Base-by-base conservation (phyloP, 2,113 vertebrate genomes). In the Chelonoidis abingdonii region DNA sequence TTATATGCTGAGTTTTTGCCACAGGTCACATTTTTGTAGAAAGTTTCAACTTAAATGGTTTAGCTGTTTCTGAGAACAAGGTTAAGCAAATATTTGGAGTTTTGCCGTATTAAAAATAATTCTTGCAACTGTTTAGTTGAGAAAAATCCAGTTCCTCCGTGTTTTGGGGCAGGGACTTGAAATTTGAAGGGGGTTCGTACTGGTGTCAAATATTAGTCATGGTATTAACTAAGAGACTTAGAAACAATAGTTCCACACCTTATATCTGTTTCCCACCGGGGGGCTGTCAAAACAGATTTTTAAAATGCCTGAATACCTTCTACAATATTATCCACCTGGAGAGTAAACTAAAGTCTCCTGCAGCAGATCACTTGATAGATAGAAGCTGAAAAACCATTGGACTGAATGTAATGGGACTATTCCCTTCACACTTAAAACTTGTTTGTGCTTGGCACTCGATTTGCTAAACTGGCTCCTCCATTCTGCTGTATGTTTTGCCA, bases 281-380 rank as follows among this genome's bases (percentile, higher is more conserved):
- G 90, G 25, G 92, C 95, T 97, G 93, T 97, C 95, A 95, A 93
- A 97, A 91, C 89, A 88, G 96, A 92, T 89, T 95, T 80, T 69
- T 72, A 95, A 94, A 97, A 92, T 88, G 94, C 87, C 85, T 94
- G 87, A 96, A 78, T 62, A 0, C 93, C 88, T 90, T 49, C 56
- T 96, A 95, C 95, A 95, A 96, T 95, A 87, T 93, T 95, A 97
- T 97, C 96, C 93, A 97, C 94, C 96, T 97, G 96, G 96, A 89
- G 96, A 97, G 86, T 95, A 91, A 89, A 94, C 0, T 24, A 49
- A 92, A 96, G 81, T 97, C 94, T 96, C 94, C 94, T 96, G 96
- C 12, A 87, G 95, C 95, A 97, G 96, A 89, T 95, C 94, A 93
- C 79, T 92, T 89, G 96, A 96, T 97, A 97, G 95, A 95, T 96